These are phyloP conservation scores for Bicyclus anynana DNA, from an alignment of 1,140 invertebrate species.

Conservation along the genomic window DNA sequence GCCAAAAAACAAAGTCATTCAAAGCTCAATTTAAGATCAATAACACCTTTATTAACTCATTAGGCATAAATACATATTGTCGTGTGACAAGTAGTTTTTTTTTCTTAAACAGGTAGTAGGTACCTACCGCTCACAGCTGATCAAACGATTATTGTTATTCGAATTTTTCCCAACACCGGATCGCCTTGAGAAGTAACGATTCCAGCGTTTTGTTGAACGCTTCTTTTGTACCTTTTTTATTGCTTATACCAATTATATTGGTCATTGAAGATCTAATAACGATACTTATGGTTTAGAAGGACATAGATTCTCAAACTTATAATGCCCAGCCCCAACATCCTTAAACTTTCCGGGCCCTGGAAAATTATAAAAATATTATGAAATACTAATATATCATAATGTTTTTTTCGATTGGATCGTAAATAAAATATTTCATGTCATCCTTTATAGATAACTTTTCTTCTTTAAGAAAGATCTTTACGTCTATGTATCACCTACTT, in stretches of 20 bases:
- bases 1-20: not conserved
- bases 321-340: too few species aligned
- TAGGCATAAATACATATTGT: not conserved
- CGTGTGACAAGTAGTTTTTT: not conserved
- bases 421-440: too few species aligned
- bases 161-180: constrained; percentile 2
- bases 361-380: too few species aligned
- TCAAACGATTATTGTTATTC: constrained; percentile 2
- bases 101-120: not conserved
- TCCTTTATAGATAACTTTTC: too few species aligned
- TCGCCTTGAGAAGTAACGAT: constrained; percentile 4
- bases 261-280: not conserved
- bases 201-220: not conserved
- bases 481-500: too few species aligned
- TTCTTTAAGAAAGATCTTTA: too few species aligned
- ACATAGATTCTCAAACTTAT: too few species aligned
- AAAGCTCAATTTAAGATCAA: not conserved
- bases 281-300: not conserved
- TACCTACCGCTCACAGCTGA: not conserved
- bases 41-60: not conserved
- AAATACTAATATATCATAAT: too few species aligned
- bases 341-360: too few species aligned
- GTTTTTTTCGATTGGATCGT: too few species aligned
- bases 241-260: not conserved
- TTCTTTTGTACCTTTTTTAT: constrained; percentile 1